Conservation (phyloP, 2,888 invertebrate species). For the Chrysolina oricalcia region DNA sequence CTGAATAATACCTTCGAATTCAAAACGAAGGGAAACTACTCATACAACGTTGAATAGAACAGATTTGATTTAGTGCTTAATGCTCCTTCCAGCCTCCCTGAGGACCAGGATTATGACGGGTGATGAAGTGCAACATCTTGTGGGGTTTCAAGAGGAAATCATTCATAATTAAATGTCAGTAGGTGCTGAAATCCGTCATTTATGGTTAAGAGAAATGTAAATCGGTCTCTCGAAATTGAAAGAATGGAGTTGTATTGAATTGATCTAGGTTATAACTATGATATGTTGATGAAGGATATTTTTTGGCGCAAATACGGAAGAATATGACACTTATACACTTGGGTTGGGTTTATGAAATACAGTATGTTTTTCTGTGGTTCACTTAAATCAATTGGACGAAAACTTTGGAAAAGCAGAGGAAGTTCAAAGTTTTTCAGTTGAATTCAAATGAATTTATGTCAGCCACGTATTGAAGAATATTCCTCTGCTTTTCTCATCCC, state of each 20-base stretch:
- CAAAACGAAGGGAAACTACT: conserved; percentile 8
- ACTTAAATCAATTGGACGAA: too few relatives aligned
- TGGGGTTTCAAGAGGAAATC: background rate
- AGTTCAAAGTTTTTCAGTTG: too few relatives aligned
- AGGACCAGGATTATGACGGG: conserved; percentile 9
- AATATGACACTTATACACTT: too few relatives aligned
- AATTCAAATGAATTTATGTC: too few relatives aligned
- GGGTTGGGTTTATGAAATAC: too few relatives aligned
- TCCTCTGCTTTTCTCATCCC: too few relatives aligned
- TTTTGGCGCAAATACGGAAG: background rate
- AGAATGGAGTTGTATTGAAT: background rate
- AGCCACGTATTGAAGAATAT: too few relatives aligned
- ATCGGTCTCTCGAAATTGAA: background rate
- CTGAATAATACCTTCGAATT: conserved; percentile 12
- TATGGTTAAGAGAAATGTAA: background rate
- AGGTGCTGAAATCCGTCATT: background rate
- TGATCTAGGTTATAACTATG: too few relatives aligned
- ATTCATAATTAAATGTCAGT: conserved; percentile 16
- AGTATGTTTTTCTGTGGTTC: too few relatives aligned
- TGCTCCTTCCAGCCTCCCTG: conserved; percentile 1
- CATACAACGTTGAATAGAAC: conserved; percentile 1
- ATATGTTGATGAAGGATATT: too few relatives aligned
- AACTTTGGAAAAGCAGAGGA: too few relatives aligned
- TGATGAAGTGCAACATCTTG: conserved; percentile 19
- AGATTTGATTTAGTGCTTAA: conserved; percentile 13